Base-by-base conservation (phyloP, 1,140 invertebrate genomes). In the Frieseomelitta varia region DNA sequence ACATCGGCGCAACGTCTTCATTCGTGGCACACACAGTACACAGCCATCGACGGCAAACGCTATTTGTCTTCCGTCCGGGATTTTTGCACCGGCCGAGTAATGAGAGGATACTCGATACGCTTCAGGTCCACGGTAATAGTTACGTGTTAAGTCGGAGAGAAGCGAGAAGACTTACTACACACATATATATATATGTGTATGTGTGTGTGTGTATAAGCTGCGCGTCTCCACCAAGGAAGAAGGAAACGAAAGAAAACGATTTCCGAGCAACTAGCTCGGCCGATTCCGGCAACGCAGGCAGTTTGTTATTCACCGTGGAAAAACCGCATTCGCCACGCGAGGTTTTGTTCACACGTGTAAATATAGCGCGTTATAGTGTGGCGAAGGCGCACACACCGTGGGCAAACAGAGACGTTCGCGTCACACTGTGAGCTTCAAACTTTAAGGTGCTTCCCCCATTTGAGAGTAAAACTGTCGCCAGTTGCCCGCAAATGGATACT, bases 1-100 rank as follows among this genome's bases (percentile, higher is more conserved):
- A 85, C 79, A 30, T 30, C 30, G 30, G 88, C 74, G 85, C 85
- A 91, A 93, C 91, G 90, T 94, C 93, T 93, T 93, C 89, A 94
- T 93, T 90, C 86, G 86, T 67, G 14, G 65, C 86, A 39, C 88
- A 81, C 86, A 39, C 90, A 81, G 87, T 84, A 78, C 14, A n/a
- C 39, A 3, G 21, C 89, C 86, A 77, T 71, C 80, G 80, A n/a
- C 85, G 89, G 90, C 85, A 84, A 30, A 87, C 81, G 80, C 84
- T 89, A 92, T 92, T 91, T 85, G 85, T 92, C 91, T 92, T 89
- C 80, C 84, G 85, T 90, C 81, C 81, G 83, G 77, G 87, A 87
- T 87, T 90, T 39, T 76, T 67, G 51, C 72, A 81, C 61, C 4
- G 80, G 80, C 30, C 12, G 47, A 55, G 61, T 76, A 81, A 81